These are phyloP conservation scores for Masnerella sp. DNA, from an alignment of 2,888 invertebrate genomes.

Conservation along the genomic window DNA sequence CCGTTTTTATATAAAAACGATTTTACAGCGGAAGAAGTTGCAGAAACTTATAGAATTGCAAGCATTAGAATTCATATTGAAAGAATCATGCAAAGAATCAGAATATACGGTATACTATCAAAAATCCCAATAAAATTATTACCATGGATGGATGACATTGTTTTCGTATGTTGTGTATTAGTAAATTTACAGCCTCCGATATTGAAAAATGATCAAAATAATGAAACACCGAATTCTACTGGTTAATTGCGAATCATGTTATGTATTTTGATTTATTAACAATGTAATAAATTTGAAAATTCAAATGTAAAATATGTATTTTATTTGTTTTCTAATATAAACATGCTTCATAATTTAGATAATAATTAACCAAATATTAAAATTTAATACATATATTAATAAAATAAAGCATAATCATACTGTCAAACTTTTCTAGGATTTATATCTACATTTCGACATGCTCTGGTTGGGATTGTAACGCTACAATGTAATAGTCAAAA, in stretches of 20 bases:
- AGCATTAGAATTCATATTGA: conserved; percentile 44
- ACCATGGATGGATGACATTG: conserved; percentile 39
- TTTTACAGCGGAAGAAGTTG: conserved; percentile 42
- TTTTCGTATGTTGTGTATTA: conserved; percentile 51
- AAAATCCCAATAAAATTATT: conserved; percentile 39
- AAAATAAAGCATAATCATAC: no score
- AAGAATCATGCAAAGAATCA: conserved; percentile 52
- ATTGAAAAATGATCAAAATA: background rate
- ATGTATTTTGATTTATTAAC: no score
- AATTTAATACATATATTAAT: no score
- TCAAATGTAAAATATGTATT: no score
- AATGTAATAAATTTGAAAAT: no score
- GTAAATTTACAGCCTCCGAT: conserved; percentile 56
- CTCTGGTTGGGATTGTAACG: background rate
- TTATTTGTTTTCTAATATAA: no score
- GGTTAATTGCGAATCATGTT: background rate
- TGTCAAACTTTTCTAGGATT: no score
- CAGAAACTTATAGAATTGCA: conserved; percentile 50
- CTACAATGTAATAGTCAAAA: conserved; percentile 12
- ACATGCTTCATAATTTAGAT: no score
- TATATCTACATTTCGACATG: background rate
- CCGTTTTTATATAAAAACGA: conserved; percentile 39
- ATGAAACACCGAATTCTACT: no score
- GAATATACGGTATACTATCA: conserved; percentile 27
- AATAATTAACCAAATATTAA: no score